Percentiles rank a stretch among this genome's conserved stretches.
Conservation (phyloP, 2,797 vertebrate species). For the Nothura maculosa region DNA sequence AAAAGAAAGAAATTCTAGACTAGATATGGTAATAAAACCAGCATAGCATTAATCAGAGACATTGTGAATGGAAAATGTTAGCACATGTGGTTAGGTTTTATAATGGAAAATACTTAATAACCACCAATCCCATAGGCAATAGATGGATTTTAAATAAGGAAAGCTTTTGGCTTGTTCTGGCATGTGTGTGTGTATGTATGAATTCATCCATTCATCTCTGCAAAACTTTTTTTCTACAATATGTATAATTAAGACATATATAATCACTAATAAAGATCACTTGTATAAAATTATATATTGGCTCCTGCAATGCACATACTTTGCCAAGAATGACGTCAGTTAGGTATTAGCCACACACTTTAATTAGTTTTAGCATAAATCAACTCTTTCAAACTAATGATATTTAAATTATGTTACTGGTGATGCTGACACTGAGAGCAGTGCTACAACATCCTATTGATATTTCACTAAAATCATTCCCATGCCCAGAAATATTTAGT, state of each 20-base stretch:
- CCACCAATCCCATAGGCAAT: slow-evolving; percentile 22
- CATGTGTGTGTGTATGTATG: background rate
- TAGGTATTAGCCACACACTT: slow-evolving; percentile 10
- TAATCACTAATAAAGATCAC: slow-evolving; percentile 1
- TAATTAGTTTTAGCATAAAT: slow-evolving; percentile 45
- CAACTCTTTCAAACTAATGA: background rate
- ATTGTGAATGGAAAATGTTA: slow-evolving; percentile 15
- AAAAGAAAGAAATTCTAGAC: background rate
- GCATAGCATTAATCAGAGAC: background rate
- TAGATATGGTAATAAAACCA: background rate
- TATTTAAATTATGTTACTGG: slow-evolving; percentile 43
- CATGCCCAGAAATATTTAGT: slow-evolving; percentile 20
- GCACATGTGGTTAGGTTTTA: background rate
- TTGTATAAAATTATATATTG: slow-evolving; percentile 2
- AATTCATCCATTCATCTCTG: slow-evolving; percentile 16
- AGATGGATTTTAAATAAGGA: background rate
- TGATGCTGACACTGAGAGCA: slow-evolving; percentile 4
- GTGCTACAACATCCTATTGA: background rate
- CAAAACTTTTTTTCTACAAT: slow-evolving; percentile 10
- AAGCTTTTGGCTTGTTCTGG: background rate
- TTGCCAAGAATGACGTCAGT: slow-evolving; percentile 39
- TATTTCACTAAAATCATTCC: slow-evolving; percentile 25
- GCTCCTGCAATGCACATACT: slow-evolving; percentile 4
- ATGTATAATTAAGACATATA: background rate
- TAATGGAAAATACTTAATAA: slow-evolving; percentile 40